phyloP scores from a whole-genome alignment of 2,797 vertebrate genomes.

The Adelosebastes latens region DNA sequence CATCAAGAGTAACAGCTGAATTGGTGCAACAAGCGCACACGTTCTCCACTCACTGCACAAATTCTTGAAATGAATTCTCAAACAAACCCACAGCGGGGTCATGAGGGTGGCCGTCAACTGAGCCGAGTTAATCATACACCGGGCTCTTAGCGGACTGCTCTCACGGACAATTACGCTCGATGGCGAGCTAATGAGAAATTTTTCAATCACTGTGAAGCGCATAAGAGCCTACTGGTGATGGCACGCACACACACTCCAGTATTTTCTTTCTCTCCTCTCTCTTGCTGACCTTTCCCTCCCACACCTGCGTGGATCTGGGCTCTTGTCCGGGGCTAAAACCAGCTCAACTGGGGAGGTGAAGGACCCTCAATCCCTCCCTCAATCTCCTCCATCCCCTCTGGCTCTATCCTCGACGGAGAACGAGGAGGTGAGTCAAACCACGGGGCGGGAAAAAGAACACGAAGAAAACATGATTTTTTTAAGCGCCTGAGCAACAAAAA shows the following conservation, averaged over 20 bases:
- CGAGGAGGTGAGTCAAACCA: constrained; percentile 44
- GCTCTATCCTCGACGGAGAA: constrained; percentile 15
- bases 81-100: constrained; percentile 33
- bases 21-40: not conserved
- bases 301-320: constrained; percentile 59
- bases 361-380: constrained; percentile 57
- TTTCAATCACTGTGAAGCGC: constrained; percentile 39
- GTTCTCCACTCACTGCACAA: not conserved
- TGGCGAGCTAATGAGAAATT: constrained; percentile 55
- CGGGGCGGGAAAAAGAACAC: not conserved
- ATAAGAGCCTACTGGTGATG: constrained; percentile 33
- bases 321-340: constrained; percentile 62
- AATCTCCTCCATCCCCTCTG: constrained; percentile 22
- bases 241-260: constrained; percentile 1
- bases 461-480: constrained; percentile 26
- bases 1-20: not conserved
- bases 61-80: constrained; percentile 19
- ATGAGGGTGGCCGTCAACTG: constrained; percentile 22
- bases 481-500: not conserved
- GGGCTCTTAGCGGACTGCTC: constrained; percentile 43
- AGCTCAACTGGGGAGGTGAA: constrained; percentile 64
- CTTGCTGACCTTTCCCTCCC: constrained; percentile 66
- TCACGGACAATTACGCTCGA: constrained; percentile 42
- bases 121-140: constrained; percentile 51
- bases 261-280: constrained; percentile 27